Base-by-base conservation (phyloP, 2,797 vertebrate species). In the Gila robusta region DNA sequence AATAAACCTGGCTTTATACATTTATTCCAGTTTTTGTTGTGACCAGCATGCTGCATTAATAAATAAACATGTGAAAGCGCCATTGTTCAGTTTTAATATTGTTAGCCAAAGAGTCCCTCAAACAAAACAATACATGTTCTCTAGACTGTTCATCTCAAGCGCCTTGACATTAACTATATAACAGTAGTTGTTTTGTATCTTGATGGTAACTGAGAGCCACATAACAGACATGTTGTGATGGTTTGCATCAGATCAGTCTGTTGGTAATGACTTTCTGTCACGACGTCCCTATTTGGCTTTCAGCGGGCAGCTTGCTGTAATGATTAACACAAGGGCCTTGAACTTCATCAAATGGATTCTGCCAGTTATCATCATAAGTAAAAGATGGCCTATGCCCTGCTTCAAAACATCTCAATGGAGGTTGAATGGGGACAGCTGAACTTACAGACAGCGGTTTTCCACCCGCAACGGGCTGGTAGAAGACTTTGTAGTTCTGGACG, bases 401-500 rank as follows among this genome's bases (percentile, higher is more conserved):
- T 76, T 89, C 64, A 78, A 80, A 88, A 84, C 67, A 62, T 80
- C n/a, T 64, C 11, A 49, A 21, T n/a, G 32, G 62, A 80, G n/a
- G 81, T 23, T 64, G 32, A 86, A 37, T 2, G 54, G 67, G 78
- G 78, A 41, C n/a, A 69, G 39, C 54, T 21, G 12, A 26, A 91
- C 93, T 96, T 94, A 99, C 98, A 23, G 87, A 88, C 82, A 96
- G 90, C 0, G 95, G 91, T 83, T 93, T 95, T 56, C 96, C 96
- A 66, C 97, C 97, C 6, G 92, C 90, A 0, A 91, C 84, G 4
- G 96, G 96, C 56, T 92, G 93, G 86, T 97, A 98, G 7, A 90
- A 93, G 91, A 99, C 93, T 91, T 92, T 96, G 93, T 99, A 99
- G 93, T 95, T 97, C 92, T 97, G 96, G 54, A 98, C 97, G 2